Base-by-base conservation (phyloP, 2,113 vertebrate species). In the Oceanodroma tethys region DNA sequence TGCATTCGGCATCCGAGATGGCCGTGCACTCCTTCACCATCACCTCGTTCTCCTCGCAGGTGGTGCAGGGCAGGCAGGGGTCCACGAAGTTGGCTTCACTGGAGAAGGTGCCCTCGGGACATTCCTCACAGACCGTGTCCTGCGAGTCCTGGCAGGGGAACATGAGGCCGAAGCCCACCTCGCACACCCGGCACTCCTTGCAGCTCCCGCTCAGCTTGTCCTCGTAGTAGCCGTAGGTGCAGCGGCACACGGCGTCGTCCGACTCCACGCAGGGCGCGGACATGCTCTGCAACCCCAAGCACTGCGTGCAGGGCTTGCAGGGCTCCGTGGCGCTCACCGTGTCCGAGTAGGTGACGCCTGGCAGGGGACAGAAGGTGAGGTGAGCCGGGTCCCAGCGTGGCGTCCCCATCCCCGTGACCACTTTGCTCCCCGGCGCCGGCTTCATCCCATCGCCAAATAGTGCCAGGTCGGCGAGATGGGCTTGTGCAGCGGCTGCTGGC, bases 31-130 rank as follows among this genome's bases (percentile, higher is more conserved):
- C 98, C 71, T 97, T 59, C 91, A 98, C 80, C 34, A 81, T 89
- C 96, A 99, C 98, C n/a, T 98, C 98, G 0, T 98, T 98, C 32
- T 99, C 99, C 36, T 99, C 99, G 3, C 99, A 99, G 90, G 99
- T 97, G 19, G 98, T 99, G 98, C 99, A 99, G 82, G 99, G 99
- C 97, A 99, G 98, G 94, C 99, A 99, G 82, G 99, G 99, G 67
- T 99, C 99, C 80, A 99, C 98, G 11, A 98, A 98, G 97, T 99
- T 99, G 63, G 99, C 99, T 70, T 98, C 98, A 3, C 99, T 99
- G 1, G 99, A 99, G 98, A 97, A 99, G 45, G 99, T 99, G 73
- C 99, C 98, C 8, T 98, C 98, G 3, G 98, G 93, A 6, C 99
- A 99, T 84, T 98, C 98, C 98, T 99, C 99, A 4, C 99, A 99